Percentiles rank a stretch among this genome's conserved stretches.
Conservation (phyloP, 2,113 vertebrate genomes). For the Paradisaea rubra region DNA sequence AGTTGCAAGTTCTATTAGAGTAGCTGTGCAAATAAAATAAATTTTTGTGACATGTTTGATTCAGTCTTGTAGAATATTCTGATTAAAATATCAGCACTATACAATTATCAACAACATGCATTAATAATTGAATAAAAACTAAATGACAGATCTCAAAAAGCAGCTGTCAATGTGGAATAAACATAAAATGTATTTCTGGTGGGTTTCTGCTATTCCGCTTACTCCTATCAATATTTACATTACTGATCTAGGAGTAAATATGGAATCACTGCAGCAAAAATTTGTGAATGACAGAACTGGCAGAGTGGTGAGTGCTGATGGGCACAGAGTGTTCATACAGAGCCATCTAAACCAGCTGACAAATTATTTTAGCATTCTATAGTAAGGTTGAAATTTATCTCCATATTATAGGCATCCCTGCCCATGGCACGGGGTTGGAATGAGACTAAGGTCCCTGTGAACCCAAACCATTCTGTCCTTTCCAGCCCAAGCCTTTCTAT, state of each 20-base stretch:
- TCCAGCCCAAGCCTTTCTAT: neutral
- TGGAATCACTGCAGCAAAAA: neutral
- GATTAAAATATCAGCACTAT: neutral
- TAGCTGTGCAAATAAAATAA: neutral
- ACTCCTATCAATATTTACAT: constrained; percentile 20
- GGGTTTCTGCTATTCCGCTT: neutral
- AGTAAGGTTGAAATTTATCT: neutral
- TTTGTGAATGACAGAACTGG: neutral
- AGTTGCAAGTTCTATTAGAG: neutral
- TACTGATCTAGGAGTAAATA: constrained; percentile 9
- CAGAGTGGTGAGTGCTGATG: neutral
- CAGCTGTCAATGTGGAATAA: neutral
- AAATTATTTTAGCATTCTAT: neutral
- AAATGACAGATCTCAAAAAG: constrained; percentile 11
- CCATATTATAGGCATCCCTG: neutral
- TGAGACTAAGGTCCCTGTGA: neutral
- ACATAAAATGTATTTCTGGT: constrained; percentile 5
- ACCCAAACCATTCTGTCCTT: neutral
- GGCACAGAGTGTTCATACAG: neutral
- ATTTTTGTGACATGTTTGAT: neutral
- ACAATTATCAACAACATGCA: neutral
- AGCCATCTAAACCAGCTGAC: neutral
- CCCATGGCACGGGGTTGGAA: neutral
- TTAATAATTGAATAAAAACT: neutral
- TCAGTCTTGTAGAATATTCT: neutral